These are phyloP conservation scores for Epistrophella euchroma DNA, from an alignment of 2,888 invertebrate genomes.

Conservation along the genomic window DNA sequence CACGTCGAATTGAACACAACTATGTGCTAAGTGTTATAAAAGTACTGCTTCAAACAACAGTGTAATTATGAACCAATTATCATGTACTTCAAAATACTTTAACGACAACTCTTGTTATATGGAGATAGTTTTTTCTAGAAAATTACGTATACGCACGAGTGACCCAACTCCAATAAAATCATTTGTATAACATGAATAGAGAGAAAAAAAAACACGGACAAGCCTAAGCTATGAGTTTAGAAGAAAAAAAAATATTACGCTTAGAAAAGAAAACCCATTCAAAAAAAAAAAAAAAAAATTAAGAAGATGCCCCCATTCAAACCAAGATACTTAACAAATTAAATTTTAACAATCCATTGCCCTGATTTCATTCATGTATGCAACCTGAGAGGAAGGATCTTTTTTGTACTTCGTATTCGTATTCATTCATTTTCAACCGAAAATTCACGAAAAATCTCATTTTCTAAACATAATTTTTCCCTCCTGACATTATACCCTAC, in stretches of 20 bases:
- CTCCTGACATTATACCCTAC: neutral
- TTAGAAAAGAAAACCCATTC: constrained; percentile 38
- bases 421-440: constrained; percentile 40
- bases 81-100: constrained; percentile 51
- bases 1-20: constrained; percentile 23
- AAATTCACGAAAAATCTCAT: constrained; percentile 58
- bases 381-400: constrained; percentile 7
- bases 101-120: constrained; percentile 26
- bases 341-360: constrained; percentile 72
- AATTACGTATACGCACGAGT: constrained; percentile 66
- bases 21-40: constrained; percentile 44
- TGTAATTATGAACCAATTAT: constrained; percentile 66
- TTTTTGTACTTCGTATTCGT: constrained; percentile 17
- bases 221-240: neutral
- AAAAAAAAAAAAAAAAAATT: too few species aligned
- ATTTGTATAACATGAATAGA: constrained; percentile 12
- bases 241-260: neutral
- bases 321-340: constrained; percentile 71
- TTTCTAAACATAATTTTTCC: constrained; percentile 55
- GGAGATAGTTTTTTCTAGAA: neutral
- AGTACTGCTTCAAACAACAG: constrained; percentile 42
- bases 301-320: constrained; percentile 46
- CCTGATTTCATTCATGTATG: constrained; percentile 58
- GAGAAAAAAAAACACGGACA: constrained; percentile 17
- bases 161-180: constrained; percentile 12